Evolutionary conservation across 2,888 invertebrate species (phyloP).

Genomic region (Adelognathus sp.): DNA sequence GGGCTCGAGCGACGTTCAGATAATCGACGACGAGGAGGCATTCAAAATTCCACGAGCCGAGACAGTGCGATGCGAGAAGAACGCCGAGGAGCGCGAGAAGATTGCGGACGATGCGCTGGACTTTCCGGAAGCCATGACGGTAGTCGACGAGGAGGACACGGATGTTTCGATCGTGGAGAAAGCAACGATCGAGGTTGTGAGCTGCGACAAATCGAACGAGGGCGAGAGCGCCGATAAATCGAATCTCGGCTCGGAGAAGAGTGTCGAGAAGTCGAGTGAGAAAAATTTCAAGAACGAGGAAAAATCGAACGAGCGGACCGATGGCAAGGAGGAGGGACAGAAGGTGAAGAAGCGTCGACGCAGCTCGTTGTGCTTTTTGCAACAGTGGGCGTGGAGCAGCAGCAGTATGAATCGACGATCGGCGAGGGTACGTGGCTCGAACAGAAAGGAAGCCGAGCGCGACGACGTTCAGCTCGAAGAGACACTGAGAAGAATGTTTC

Average conservation of each 20-base stretch:
- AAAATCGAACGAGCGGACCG: conserved; percentile 76
- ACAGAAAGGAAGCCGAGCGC: conserved; percentile 83
- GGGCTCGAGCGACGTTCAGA: conserved; percentile 70
- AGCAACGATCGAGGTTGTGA: conserved; percentile 68
- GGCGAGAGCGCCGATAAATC: conserved; percentile 72
- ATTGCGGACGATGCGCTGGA: conserved; percentile 59
- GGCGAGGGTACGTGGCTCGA: conserved; percentile 80
- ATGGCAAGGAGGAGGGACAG: conserved; percentile 82
- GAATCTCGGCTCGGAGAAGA: conserved; percentile 34
- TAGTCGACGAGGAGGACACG: conserved; percentile 52
- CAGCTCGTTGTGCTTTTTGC: conserved; percentile 87
- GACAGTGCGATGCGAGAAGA: conserved; percentile 63
- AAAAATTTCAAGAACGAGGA: conserved; percentile 65
- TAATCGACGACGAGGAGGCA: conserved; percentile 73
- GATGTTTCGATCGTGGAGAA: conserved; percentile 33
- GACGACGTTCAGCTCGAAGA: conserved; percentile 86
- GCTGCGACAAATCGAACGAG: conserved; percentile 80
- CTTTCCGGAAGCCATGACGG: conserved; percentile 57
- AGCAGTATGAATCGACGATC: conserved; percentile 81
- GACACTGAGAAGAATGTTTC: conserved; percentile 86
- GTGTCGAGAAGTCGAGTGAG: conserved; percentile 60
- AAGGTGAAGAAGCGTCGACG: conserved; percentile 86
- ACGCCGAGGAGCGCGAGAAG: conserved; percentile 60
- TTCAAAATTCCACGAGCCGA: conserved; percentile 68
- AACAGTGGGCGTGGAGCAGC: conserved; percentile 91